A percentile compares a stretch with the other conserved stretches of the same genome.
phyloP scores from a whole-genome alignment of 1,140 invertebrate genomes.

The Trichomalopsis sarcophagae region DNA sequence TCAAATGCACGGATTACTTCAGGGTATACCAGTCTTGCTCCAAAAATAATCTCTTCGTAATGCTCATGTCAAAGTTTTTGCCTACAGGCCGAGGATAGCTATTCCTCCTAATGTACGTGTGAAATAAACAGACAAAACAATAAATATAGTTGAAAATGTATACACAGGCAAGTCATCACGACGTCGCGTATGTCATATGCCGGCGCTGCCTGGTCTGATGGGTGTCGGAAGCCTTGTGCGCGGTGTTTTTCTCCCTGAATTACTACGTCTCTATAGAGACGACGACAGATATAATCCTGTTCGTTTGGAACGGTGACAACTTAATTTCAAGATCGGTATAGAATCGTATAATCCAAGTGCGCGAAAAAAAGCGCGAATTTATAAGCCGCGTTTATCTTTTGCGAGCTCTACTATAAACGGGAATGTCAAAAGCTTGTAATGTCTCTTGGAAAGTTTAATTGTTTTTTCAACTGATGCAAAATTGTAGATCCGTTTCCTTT shows the following conservation, averaged over 20 bases:
- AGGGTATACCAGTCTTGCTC: neutral
- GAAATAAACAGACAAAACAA: constrained; percentile 29
- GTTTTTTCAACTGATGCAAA: too few species aligned
- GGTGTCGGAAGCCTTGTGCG: neutral
- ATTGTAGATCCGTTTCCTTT: too few species aligned
- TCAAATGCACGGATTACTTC: too few species aligned
- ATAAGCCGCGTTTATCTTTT: neutral
- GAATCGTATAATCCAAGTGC: constrained; percentile 13
- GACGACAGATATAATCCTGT: constrained; percentile 46
- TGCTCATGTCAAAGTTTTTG: constrained; percentile 16
- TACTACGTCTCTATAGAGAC: neutral
- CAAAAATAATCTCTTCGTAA: constrained; percentile 30
- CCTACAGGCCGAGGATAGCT: neutral
- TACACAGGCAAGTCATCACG: constrained; percentile 49
- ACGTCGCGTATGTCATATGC: constrained; percentile 51
- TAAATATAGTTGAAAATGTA: constrained; percentile 19
- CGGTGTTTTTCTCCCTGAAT: neutral
- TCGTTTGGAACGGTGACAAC: neutral
- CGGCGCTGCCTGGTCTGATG: neutral
- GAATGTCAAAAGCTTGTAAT: too few species aligned
- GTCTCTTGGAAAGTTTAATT: too few species aligned
- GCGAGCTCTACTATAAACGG: neutral
- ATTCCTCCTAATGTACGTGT: neutral
- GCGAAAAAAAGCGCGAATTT: neutral
- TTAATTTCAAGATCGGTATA: constrained; percentile 27